These are phyloP conservation scores for Tetranychus piercei DNA, from an alignment of 2,888 invertebrate species.

Conservation along the genomic window DNA sequence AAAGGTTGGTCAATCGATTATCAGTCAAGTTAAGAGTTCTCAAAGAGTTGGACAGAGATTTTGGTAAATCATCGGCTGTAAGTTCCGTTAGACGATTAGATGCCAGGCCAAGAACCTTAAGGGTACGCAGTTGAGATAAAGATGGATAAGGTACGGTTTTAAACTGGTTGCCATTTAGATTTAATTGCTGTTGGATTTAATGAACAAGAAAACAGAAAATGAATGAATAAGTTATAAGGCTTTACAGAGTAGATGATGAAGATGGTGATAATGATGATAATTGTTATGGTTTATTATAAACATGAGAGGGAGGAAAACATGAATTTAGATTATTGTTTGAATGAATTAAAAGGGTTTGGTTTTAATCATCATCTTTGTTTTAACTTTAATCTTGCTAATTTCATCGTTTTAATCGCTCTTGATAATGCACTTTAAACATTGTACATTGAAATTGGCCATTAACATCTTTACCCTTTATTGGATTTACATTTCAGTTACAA, in stretches of 20 bases:
- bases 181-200: constrained; percentile 45
- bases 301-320: background rate
- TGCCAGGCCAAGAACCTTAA: background rate
- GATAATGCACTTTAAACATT: no score
- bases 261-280: background rate
- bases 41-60: constrained; percentile 47
- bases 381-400: no score
- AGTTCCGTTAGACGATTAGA: constrained; percentile 30
- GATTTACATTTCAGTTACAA: no score
- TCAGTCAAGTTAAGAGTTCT: constrained; percentile 52
- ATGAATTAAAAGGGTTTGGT: no score
- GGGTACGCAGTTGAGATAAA: constrained; percentile 46
- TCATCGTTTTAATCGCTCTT: no score
- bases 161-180: constrained; percentile 60
- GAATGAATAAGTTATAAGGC: background rate
- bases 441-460: no score
- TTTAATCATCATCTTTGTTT: no score
- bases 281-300: background rate
- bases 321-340: no score
- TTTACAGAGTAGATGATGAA: background rate
- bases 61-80: constrained; percentile 35
- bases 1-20: constrained; percentile 54
- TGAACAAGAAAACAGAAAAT: background rate
- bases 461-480: no score
- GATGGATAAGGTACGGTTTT: constrained; percentile 54